Evolutionary conservation across 2,888 invertebrate species (phyloP).

Genomic region (Eledone cirrhosa): DNA sequence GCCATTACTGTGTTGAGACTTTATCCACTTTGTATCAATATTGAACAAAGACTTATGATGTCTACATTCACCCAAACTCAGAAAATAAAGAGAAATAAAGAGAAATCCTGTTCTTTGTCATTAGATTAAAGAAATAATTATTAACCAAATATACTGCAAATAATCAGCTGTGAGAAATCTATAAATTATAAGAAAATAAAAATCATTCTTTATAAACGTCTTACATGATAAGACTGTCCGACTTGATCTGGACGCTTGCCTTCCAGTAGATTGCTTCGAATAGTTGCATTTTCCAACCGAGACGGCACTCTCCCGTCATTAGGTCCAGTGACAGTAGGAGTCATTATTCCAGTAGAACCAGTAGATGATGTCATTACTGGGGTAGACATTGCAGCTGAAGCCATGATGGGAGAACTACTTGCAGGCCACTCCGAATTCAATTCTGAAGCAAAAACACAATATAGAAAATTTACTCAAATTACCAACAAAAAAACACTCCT

Average conservation of each 20-base stretch:
- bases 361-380: constrained; percentile 53
- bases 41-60: too few species aligned
- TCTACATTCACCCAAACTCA: too few species aligned
- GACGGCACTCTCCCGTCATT: constrained; percentile 18
- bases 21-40: too few species aligned
- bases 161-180: neutral
- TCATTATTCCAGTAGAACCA: constrained; percentile 49
- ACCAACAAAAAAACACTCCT: neutral
- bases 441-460: constrained; percentile 38
- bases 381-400: constrained; percentile 42
- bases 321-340: constrained; percentile 30
- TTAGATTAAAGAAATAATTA: neutral
- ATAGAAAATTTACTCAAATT: neutral
- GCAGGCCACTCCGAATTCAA: constrained; percentile 52
- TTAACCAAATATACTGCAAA: neutral
- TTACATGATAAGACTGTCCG: constrained; percentile 25
- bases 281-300: constrained; percentile 19
- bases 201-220: constrained; percentile 31
- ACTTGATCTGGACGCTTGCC: constrained; percentile 27
- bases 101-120: too few species aligned
- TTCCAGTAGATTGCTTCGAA: constrained; percentile 25
- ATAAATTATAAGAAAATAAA: neutral
- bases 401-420: constrained; percentile 42
- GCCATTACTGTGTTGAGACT: too few species aligned
- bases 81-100: too few species aligned